Evolutionary conservation across 1,140 invertebrate species (phyloP), one percentile per base, ranked within the genome.

Genomic region (Drosophila nigrodunni): DNA sequence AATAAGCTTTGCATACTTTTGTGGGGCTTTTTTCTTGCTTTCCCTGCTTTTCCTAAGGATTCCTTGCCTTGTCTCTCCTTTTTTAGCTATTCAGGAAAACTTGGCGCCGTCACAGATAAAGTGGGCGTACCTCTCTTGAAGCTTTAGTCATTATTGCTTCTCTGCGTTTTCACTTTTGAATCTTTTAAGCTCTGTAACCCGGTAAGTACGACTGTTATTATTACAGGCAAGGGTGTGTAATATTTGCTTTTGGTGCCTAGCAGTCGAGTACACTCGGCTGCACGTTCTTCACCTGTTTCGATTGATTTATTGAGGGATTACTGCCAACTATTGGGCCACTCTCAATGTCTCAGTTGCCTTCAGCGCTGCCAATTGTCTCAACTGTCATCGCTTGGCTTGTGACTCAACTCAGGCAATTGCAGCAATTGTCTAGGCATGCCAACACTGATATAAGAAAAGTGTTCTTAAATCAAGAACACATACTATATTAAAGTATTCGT

Each of bases 221-320:
- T 3, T 25, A 25, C 25, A 4, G 25, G 25, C 4, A 25, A 25
- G 25, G 25, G 25, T 30, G 6, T 30, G 25, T 30, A 30, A 30
- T 21, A 21, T 21, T 2, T 21, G 2, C 18, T 30, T 30, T 30
- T 6, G 46, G 46, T 21, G 25, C 21, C 1, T 11, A 4, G 18
- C 10, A 49, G 46, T 49, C 18, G 18, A 49, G 18, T 18, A 3
- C 18, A 9, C 8, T 47, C 44, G 7, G 5, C 44, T 2, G 13
- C n/a, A 46, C 3, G 13, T 5, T 25, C 21, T 25, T 49, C 21
- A 25, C 46, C 37, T 44, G 21, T 15, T 34, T 46, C 68, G 54
- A 81, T 74, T 68, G 68, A 81, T 81, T 77, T 82, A 81, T 81
- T 82, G 46, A 77, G 68, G 55, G 72, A 76, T 80, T 80, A 76